Base-by-base conservation (phyloP, 2,113 vertebrate species). In the Monopterus albus region DNA sequence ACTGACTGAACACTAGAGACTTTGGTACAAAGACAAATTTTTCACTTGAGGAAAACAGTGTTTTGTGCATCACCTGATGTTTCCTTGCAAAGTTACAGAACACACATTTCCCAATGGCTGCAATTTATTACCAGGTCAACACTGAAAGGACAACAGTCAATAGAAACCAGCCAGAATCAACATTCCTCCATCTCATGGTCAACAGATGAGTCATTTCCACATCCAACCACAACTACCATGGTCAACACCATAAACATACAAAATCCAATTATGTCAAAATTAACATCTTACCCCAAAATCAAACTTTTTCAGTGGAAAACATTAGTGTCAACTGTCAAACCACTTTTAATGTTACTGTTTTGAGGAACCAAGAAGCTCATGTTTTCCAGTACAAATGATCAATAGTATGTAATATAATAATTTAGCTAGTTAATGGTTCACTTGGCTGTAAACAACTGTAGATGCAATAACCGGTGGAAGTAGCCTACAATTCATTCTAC, bases 81-180 rank as follows among this genome's bases (percentile, higher is more conserved):
- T 84, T 52, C 64, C 31, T 69, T 72, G 40, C 29, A 60, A 75
- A 74, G 56, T 61, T 40, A 72, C 55, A 82, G 46, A 43, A 52
- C 3, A 56, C 50, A 52, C 61, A 63, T 63, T 72, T 33, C 43
- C 25, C 46, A 35, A 23, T 72, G 62, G 61, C 56, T 74, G 61
- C 56, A 76, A 81, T 79, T 86, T 89, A 89, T 83, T 78, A 79
- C 53, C 86, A 85, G 49, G 88, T 91, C 86, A 91, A 90, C 82
- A 89, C 14, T 57, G 73, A 74, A n/a, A 61, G 33, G 47, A 66
- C 39, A 71, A 85, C 46, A 42, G 85, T 92, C 83, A 92, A 92
- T 87, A 87, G 50, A 81, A 75, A 38, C 57, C 61, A 75, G 71
- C 50, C 62, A 69, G 72, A 85, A 71, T 85, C 67, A 91, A 92